Evolutionary conservation across 1,140 invertebrate species (phyloP).

Genomic region (Micrasema minimum): DNA sequence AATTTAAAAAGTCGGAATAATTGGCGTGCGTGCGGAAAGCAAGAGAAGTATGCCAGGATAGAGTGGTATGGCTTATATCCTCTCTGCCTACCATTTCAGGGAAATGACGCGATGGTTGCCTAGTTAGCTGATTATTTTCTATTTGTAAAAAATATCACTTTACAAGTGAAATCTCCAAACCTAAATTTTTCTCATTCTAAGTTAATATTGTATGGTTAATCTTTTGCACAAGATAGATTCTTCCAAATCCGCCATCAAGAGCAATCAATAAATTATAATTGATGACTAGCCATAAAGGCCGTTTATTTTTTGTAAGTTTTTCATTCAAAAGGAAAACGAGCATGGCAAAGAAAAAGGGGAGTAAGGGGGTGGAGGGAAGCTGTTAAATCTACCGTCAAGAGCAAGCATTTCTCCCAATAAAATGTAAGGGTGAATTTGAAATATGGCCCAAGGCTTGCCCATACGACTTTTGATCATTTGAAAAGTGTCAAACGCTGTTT

Average conservation of each 20-base stretch:
- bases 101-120: too few relatives aligned
- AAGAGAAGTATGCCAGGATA: too few relatives aligned
- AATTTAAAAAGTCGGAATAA: too few relatives aligned
- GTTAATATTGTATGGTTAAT: background rate
- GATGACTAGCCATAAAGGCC: slow-evolving; percentile 7
- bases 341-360: background rate
- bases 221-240: slow-evolving; percentile 16
- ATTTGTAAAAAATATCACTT: too few relatives aligned
- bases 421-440: slow-evolving; percentile 25
- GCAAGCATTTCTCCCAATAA: slow-evolving; percentile 26
- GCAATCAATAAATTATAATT: slow-evolving; percentile 30
- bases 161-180: too few relatives aligned
- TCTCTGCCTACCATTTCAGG: too few relatives aligned
- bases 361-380: background rate
- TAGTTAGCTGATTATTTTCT: too few relatives aligned
- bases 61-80: too few relatives aligned
- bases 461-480: slow-evolving; percentile 8
- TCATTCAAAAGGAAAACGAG: slow-evolving; percentile 16
- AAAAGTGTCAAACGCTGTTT: slow-evolving; percentile 5
- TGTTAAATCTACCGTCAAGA: slow-evolving; percentile 29
- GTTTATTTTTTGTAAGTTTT: slow-evolving; percentile 25
- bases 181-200: too few relatives aligned
- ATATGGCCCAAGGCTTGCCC: slow-evolving; percentile 5
- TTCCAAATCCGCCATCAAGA: slow-evolving; percentile 7
- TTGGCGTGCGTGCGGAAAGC: too few relatives aligned